Percentiles rank a stretch among this genome's conserved stretches.
These are phyloP conservation scores for Nothoprocta pentlandii DNA, from an alignment of 2,113 vertebrate species.

Conservation along the genomic window DNA sequence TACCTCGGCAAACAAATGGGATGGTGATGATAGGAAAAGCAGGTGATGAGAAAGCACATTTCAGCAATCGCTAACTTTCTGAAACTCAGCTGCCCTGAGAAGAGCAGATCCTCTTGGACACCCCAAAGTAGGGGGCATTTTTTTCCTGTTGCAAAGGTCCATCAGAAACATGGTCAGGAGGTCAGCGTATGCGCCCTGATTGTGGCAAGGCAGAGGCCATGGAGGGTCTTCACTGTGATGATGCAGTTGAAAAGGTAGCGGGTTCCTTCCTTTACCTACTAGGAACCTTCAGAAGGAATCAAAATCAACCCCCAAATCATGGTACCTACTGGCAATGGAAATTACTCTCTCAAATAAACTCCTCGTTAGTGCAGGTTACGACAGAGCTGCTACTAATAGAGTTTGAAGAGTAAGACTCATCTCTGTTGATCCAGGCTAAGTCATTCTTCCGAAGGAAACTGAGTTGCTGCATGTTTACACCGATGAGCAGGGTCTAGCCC, in stretches of 20 bases:
- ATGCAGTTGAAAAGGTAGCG: background rate
- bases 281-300: background rate
- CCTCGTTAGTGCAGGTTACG: background rate
- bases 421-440: background rate
- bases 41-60: background rate
- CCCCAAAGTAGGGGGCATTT: background rate
- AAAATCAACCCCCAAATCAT: background rate
- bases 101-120: background rate
- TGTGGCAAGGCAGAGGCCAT: background rate
- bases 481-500: background rate
- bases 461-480: background rate
- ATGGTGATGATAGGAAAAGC: background rate
- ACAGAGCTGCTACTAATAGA: background rate
- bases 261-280: accelerated
- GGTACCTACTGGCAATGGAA: too few species aligned
- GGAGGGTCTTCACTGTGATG: background rate
- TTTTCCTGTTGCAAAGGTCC: background rate
- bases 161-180: background rate
- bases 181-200: background rate
- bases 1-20: background rate
- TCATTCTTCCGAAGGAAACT: background rate
- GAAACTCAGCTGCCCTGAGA: background rate
- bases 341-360: background rate
- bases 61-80: background rate
- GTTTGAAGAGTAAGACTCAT: background rate